Base-by-base conservation (phyloP, 2,113 vertebrate genomes). In the Dendrocopos noguchii region DNA sequence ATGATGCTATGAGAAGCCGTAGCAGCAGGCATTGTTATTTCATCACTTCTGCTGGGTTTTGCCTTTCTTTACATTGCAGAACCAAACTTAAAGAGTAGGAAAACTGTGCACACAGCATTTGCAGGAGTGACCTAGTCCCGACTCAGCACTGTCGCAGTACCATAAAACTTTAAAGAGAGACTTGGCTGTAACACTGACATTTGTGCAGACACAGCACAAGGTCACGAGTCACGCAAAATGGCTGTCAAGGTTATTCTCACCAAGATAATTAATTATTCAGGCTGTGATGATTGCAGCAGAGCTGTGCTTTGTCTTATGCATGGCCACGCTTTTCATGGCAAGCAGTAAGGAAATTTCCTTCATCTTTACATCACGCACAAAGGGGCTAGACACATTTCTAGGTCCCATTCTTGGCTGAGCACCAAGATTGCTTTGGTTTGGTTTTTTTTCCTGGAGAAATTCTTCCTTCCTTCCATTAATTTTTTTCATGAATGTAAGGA, bases 41-140 rank as follows among this genome's bases (percentile, higher is more conserved):
- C 80, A 90, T 80, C 78, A 36, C 88, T 96, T 97, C 76, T 96
- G 60, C 65, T 71, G 59, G 56, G 22, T 87, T 96, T 93, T 90
- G 78, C 34, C 21, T 87, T 94, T 93, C 81, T 95, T 80, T 80
- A 31, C 33, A 52, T 47, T 47, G 74, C 44, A n/a, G 65, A 87
- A 61, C 19, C 71, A 65, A 89, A 90, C 80, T 88, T 92, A 71
- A 93, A 79, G 28, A 87, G 52, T 22, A 73, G 47, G 55, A 57
- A 88, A 90, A 27, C 4, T 33, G 25, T 80, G 60, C 47, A 56
- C 9, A 33, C 6, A 65, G 39, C 42, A 55, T 76, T 89, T 95
- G 33, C 64, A 91, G 79, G 42, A 91, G 25, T 50, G 55, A 67
- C 25, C 56, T 57, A 1, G 2, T 80, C 36, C 36, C 33, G 9